Evolutionary conservation across 2,797 vertebrate species (phyloP).

Genomic region (Geotrypetes seraphini): DNA sequence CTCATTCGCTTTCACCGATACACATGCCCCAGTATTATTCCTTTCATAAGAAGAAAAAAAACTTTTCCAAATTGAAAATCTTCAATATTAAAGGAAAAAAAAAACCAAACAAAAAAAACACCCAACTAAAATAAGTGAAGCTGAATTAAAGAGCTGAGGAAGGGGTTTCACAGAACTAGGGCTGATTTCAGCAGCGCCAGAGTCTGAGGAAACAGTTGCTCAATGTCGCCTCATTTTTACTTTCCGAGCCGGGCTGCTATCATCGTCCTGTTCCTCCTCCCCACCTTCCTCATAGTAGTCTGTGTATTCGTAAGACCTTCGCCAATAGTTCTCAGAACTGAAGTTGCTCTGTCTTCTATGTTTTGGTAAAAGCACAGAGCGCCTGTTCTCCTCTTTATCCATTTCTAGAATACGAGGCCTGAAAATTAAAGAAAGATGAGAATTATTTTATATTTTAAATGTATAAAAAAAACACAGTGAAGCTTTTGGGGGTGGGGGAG

Average conservation of each 20-base stretch:
- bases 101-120: too few species aligned
- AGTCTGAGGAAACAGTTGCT: constrained; percentile 33
- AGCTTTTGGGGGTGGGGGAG: too few species aligned
- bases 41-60: constrained; percentile 33
- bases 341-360: constrained; percentile 64
- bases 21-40: constrained; percentile 29
- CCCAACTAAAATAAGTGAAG: constrained; percentile 21
- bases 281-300: constrained; percentile 62
- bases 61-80: constrained; percentile 38
- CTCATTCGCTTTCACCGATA: constrained; percentile 22
- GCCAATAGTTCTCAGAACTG: constrained; percentile 85
- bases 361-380: constrained; percentile 69
- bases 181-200: constrained; percentile 25
- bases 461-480: too few species aligned
- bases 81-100: constrained; percentile 48
- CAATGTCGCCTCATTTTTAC: constrained; percentile 94
- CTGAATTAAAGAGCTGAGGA: constrained; percentile 28
- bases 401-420: constrained; percentile 94
- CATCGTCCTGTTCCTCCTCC: constrained; percentile 60
- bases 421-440: background rate
- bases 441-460: too few species aligned
- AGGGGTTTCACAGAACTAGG: constrained; percentile 37
- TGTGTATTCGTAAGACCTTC: constrained; percentile 66
- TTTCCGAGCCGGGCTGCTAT: constrained; percentile 71
- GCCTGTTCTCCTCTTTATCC: constrained; percentile 96